Percentiles rank a stretch among this genome's conserved stretches.
Evolutionary conservation across 2,888 invertebrate species (phyloP).

Genomic region (Lycocerus yunnanus): DNA sequence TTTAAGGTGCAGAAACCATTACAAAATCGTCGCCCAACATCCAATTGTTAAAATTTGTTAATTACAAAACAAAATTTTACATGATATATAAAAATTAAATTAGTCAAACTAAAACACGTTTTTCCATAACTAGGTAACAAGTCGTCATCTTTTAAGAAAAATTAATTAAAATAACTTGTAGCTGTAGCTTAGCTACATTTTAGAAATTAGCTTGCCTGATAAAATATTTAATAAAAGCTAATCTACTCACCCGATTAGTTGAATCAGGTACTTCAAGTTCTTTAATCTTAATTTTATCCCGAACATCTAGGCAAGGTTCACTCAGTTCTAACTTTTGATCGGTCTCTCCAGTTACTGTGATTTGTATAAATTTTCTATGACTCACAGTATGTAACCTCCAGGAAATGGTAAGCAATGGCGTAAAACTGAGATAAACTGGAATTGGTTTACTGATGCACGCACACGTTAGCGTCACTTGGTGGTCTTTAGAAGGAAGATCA

Average conservation of each 20-base stretch:
- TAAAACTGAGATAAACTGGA: slow-evolving; percentile 78
- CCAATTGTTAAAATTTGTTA: no score
- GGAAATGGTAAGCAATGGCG: slow-evolving; percentile 79
- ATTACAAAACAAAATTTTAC: no score
- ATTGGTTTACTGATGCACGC: slow-evolving; percentile 78
- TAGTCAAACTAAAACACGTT: no score
- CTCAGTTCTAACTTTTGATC: slow-evolving; percentile 45
- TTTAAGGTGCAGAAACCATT: no score
- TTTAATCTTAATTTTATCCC: slow-evolving; percentile 41
- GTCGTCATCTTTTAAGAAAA: no score
- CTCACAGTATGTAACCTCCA: slow-evolving; percentile 85
- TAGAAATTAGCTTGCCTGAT: background rate
- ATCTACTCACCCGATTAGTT: slow-evolving; percentile 49
- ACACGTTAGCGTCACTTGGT: slow-evolving; percentile 63
- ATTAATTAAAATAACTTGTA: background rate
- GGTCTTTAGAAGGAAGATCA: slow-evolving; percentile 71
- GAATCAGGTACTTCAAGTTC: slow-evolving; percentile 41
- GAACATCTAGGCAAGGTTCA: slow-evolving; percentile 42
- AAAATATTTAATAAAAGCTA: background rate
- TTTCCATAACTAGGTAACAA: no score
- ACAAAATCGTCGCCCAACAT: no score
- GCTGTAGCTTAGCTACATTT: background rate
- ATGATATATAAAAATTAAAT: no score
- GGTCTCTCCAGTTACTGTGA: slow-evolving; percentile 67
- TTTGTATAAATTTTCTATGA: slow-evolving; percentile 83